These are phyloP conservation scores for Cyprinodon brontotheroides DNA, from an alignment of 2,113 vertebrate species.

Conservation along the genomic window DNA sequence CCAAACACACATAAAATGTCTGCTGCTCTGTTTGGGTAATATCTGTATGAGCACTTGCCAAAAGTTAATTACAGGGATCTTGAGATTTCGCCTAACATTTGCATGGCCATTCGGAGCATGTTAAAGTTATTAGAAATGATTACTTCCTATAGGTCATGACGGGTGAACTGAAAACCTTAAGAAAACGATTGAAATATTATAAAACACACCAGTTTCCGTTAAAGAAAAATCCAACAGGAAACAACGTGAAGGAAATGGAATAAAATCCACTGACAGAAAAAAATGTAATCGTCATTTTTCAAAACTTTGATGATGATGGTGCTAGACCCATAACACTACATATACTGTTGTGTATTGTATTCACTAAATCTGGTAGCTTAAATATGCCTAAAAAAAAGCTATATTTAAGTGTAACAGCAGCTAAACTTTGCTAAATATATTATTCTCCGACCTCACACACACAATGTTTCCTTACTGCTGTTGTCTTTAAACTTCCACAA, in stretches of 20 bases:
- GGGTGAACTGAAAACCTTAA: slow-evolving; percentile 26
- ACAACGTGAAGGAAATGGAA: not conserved
- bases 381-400: not conserved
- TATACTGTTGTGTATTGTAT: too few species aligned
- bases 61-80: slow-evolving; percentile 3
- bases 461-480: not conserved
- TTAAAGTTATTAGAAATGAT: slow-evolving; percentile 48
- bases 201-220: slow-evolving; percentile 26
- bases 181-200: slow-evolving; percentile 14
- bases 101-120: slow-evolving; percentile 3
- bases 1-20: not conserved
- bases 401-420: not conserved
- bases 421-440: not conserved
- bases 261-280: not conserved
- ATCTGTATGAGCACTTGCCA: not conserved
- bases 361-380: not conserved
- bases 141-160: slow-evolving; percentile 20
- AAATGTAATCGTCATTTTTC: not conserved
- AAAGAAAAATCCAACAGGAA: slow-evolving; percentile 23
- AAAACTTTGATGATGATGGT: not conserved
- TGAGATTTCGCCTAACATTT: slow-evolving; percentile 11
- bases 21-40: not conserved
- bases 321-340: not conserved
- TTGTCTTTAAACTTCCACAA: not conserved
- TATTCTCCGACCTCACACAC: not conserved